A percentile compares a stretch with the other conserved stretches of the same genome.
Conservation (phyloP, 2,797 vertebrate genomes). For the Pitangus sulphuratus region DNA sequence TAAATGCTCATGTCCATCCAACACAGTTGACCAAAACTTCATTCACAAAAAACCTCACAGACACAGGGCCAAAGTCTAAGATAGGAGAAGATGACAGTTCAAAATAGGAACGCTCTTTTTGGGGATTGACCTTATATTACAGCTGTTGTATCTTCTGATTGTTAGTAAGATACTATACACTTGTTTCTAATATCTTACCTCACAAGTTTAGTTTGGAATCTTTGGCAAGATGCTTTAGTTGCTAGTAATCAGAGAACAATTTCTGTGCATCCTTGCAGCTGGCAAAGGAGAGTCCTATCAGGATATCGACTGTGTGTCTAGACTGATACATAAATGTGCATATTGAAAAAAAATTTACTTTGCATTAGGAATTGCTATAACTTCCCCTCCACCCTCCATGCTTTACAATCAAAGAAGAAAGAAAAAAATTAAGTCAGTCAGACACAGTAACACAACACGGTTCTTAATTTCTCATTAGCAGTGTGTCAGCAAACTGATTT, state of each 20-base stretch:
- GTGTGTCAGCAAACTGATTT: constrained; percentile 55
- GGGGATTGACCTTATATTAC: neutral
- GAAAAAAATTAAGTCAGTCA: constrained; percentile 11
- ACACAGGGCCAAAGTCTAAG: neutral
- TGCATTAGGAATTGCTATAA: neutral
- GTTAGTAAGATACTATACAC: neutral
- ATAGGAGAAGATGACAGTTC: neutral
- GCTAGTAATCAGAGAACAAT: neutral
- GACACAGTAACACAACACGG: neutral
- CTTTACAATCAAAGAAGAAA: neutral
- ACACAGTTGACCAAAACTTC: neutral
- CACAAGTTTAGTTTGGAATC: neutral
- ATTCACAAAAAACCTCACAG: neutral
- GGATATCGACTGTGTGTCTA: neutral
- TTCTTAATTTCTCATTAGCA: constrained; percentile 62
- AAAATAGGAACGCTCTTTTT: neutral
- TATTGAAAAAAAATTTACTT: neutral
- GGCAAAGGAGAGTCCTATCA: neutral
- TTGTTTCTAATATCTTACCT: neutral
- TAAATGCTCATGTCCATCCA: neutral
- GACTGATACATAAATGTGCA: neutral
- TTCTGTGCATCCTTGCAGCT: neutral
- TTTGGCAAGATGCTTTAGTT: neutral
- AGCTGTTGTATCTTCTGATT: neutral
- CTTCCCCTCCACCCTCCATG: too few species aligned